A percentile compares a stretch with the other conserved stretches of the same genome.
phyloP scores from a whole-genome alignment of 2,113 vertebrate species.

The Atlantisia rogersi region DNA sequence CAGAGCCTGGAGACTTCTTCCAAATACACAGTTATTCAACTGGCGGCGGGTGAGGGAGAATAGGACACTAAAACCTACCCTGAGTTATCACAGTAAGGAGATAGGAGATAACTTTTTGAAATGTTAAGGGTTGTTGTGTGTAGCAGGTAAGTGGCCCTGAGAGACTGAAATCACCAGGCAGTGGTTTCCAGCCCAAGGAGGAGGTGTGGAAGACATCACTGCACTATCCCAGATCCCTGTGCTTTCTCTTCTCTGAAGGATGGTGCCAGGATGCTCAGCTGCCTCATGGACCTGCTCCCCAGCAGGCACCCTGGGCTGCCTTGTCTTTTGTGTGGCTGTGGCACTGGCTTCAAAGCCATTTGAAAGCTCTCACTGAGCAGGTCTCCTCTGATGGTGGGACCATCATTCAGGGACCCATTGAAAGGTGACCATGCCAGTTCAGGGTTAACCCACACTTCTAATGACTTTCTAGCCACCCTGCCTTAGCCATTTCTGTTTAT shows the following conservation, averaged over 20 bases:
- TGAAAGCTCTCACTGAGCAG: background rate
- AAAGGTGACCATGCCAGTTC: background rate
- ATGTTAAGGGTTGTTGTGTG: too few relatives aligned
- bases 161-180: background rate
- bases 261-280: background rate
- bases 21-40: background rate
- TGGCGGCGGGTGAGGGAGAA: fast-evolving
- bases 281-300: fast-evolving
- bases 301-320: background rate
- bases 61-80: background rate
- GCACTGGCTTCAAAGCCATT: background rate
- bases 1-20: background rate
- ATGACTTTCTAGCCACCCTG: background rate
- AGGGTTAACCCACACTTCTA: background rate
- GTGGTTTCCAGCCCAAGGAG: background rate
- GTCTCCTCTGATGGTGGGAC: background rate
- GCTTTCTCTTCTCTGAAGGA: background rate
- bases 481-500: background rate
- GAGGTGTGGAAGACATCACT: background rate
- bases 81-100: background rate
- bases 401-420: too few relatives aligned
- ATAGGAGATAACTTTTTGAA: background rate
- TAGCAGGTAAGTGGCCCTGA: background rate
- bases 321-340: fast-evolving
- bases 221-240: background rate